phyloP scores from a whole-genome alignment of 2,888 invertebrate species.

The Lobophora halterata region DNA sequence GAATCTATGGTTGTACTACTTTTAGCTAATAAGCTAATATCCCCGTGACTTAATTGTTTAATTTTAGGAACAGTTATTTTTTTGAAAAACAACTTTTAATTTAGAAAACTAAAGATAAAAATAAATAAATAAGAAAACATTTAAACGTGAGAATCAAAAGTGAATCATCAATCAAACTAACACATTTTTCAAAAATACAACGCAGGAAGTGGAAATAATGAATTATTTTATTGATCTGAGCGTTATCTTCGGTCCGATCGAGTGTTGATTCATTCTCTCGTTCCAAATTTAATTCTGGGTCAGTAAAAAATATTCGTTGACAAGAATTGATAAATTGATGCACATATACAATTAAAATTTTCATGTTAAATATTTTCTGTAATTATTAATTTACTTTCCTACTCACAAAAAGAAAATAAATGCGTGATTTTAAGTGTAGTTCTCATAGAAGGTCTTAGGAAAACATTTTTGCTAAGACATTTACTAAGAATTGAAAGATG shows the following conservation, averaged over 20 bases:
- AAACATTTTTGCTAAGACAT: too few relatives aligned
- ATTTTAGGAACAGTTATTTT: too few relatives aligned
- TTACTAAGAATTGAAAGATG: not conserved
- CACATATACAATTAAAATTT: too few relatives aligned
- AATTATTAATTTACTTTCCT: too few relatives aligned
- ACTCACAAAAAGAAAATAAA: too few relatives aligned
- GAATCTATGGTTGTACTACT: too few relatives aligned
- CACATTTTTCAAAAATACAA: constrained; percentile 68
- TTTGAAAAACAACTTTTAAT: too few relatives aligned
- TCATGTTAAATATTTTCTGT: too few relatives aligned
- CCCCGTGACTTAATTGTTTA: too few relatives aligned
- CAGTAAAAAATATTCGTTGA: constrained; percentile 42
- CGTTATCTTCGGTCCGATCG: constrained; percentile 73
- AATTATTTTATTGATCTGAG: constrained; percentile 76
- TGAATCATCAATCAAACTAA: constrained; percentile 73
- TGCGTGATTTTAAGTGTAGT: too few relatives aligned
- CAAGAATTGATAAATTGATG: constrained; percentile 28
- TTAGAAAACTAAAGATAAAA: constrained; percentile 3
- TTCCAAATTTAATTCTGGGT: constrained; percentile 56
- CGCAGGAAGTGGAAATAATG: constrained; percentile 70
- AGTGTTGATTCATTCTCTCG: constrained; percentile 56
- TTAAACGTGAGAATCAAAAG: constrained; percentile 22
- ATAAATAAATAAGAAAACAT: constrained; percentile 8
- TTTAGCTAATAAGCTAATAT: too few relatives aligned
- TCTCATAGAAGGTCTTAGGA: too few relatives aligned